Conservation (phyloP, 2,113 vertebrate genomes). For the Carassius carassius region DNA sequence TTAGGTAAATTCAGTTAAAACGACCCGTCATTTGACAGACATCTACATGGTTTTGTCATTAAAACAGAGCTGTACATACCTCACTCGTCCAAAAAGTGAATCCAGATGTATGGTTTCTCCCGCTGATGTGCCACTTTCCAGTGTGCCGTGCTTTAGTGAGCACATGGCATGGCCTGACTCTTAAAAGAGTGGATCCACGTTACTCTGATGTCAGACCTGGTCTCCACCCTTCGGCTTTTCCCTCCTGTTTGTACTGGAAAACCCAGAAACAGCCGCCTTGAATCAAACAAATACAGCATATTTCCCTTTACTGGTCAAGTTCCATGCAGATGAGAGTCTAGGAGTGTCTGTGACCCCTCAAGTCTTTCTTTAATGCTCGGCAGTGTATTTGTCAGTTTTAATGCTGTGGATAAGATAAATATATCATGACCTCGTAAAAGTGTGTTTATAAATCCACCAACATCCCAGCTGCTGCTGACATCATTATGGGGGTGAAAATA, state of each 20-base stretch:
- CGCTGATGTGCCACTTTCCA: neutral
- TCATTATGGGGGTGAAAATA: slow-evolving; percentile 23
- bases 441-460: slow-evolving; percentile 39
- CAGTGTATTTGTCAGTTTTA: neutral
- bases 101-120: slow-evolving; percentile 32
- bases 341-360: neutral
- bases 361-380: neutral
- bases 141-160: slow-evolving; percentile 1
- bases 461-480: slow-evolving; percentile 22
- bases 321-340: neutral
- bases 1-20: neutral
- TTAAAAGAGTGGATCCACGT: slow-evolving; percentile 5
- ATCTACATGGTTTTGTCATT: neutral
- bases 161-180: slow-evolving; percentile 28
- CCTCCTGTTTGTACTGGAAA: neutral
- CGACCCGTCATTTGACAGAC: neutral
- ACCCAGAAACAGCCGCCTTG: neutral
- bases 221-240: slow-evolving; percentile 11
- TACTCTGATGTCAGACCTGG: slow-evolving; percentile 44
- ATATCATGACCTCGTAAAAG: neutral
- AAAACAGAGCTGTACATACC: slow-evolving; percentile 18
- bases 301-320: neutral
- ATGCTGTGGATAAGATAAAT: slow-evolving; percentile 1
- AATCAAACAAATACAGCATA: neutral
- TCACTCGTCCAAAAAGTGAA: slow-evolving; percentile 14